Percentiles rank a stretch among this genome's conserved stretches.
Evolutionary conservation across 2,888 invertebrate genomes (phyloP).

Genomic region (Norana najaformis): DNA sequence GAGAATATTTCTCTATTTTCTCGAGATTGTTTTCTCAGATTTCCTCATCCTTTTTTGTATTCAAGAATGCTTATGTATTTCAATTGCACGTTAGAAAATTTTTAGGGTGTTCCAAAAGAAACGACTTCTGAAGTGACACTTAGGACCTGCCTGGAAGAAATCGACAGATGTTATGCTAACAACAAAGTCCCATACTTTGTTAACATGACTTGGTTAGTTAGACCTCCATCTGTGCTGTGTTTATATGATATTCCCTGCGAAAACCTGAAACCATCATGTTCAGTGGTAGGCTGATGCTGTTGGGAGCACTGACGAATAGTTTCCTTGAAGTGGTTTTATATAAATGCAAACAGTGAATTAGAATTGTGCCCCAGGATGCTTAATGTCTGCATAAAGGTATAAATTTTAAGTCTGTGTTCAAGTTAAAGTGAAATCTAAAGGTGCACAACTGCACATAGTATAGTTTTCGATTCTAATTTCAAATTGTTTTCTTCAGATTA

Average conservation of each 20-base stretch:
- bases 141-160: constrained; percentile 49
- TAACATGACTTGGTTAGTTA: constrained; percentile 46
- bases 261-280: not conserved
- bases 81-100: not conserved
- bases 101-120: constrained; percentile 32
- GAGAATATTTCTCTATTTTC: not conserved
- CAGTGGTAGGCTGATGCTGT: not conserved
- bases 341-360: not conserved
- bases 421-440: not conserved
- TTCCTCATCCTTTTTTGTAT: not conserved
- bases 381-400: not conserved
- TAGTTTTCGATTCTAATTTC: not conserved
- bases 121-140: constrained; percentile 44
- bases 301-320: not conserved
- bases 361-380: not conserved
- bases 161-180: constrained; percentile 50
- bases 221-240: not conserved
- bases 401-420: not conserved
- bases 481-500: not conserved
- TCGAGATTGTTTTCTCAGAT: not conserved
- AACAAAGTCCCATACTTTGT: constrained; percentile 47
- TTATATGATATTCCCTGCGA: not conserved
- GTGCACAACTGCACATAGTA: too few relatives aligned
- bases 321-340: not conserved
- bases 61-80: not conserved